Evolutionary conservation across 2,888 invertebrate genomes (phyloP).

Genomic region (Oasisia sp.): DNA sequence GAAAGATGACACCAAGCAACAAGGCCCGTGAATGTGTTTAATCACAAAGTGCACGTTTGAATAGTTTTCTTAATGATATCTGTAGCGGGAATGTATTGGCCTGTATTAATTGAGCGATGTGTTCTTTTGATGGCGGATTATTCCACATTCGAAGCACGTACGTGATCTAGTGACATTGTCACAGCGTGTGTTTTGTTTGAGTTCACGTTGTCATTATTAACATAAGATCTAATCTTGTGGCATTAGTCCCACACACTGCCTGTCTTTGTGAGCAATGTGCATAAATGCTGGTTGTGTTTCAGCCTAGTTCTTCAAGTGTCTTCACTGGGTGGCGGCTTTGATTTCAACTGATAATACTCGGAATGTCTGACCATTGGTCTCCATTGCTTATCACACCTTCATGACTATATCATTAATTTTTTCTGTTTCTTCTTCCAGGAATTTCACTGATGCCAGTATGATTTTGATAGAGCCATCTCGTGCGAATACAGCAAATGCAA

Average conservation of each 20-base stretch:
- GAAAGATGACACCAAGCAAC: neutral
- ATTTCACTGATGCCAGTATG: neutral
- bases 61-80: conserved; percentile 6
- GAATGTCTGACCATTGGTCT: neutral
- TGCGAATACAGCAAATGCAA: neutral
- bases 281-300: neutral
- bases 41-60: neutral
- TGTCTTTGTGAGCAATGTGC: neutral
- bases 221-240: neutral
- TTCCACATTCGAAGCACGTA: neutral
- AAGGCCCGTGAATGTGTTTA: neutral
- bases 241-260: neutral
- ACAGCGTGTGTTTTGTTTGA: neutral
- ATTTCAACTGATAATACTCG: neutral
- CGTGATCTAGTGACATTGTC: neutral
- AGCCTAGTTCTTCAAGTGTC: neutral
- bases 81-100: neutral
- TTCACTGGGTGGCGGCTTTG: neutral
- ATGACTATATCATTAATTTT: neutral
- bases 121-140: neutral
- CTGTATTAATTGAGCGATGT: neutral
- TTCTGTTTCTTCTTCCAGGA: neutral
- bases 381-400: neutral
- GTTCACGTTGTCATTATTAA: neutral
- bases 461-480: neutral